A percentile compares a stretch with the other conserved stretches of the same genome.
Conservation (phyloP, 2,113 vertebrate genomes). For the Dasypus novemcinctus region DNA sequence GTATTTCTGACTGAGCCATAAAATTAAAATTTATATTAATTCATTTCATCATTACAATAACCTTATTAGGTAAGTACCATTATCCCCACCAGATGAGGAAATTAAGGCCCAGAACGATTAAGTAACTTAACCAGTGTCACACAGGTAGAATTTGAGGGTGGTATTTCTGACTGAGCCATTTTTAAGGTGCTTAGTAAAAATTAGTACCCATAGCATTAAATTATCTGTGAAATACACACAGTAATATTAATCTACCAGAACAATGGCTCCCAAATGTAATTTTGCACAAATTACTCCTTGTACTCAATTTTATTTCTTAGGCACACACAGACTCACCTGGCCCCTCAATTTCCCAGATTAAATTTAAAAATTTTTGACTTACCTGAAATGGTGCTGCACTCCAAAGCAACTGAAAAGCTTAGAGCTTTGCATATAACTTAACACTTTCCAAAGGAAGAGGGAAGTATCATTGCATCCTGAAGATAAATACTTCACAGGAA, state of each 20-base stretch:
- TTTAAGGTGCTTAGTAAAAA: constrained; percentile 7
- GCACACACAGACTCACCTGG: background rate
- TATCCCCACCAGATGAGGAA: background rate
- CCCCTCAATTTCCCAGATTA: background rate
- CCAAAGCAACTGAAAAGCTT: constrained; percentile 30
- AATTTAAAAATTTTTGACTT: constrained; percentile 48
- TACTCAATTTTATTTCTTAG: background rate
- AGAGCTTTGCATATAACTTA: background rate
- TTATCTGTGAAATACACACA: background rate
- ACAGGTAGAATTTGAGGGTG: background rate
- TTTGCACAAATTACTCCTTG: background rate
- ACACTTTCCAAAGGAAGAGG: constrained; percentile 60
- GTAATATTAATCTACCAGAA: background rate
- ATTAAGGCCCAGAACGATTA: background rate
- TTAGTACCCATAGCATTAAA: background rate
- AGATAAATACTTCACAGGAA: constrained; percentile 52
- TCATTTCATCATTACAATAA: no score
- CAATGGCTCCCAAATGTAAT: background rate
- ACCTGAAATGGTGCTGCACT: constrained; percentile 43
- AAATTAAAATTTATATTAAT: background rate
- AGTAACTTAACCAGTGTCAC: background rate
- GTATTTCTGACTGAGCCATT: background rate
- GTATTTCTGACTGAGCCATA: constrained; percentile 1
- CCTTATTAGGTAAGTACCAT: background rate
- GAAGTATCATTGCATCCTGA: constrained; percentile 38